Evolutionary conservation across 2,888 invertebrate species (phyloP).

Genomic region (Xanthia icteritia): DNA sequence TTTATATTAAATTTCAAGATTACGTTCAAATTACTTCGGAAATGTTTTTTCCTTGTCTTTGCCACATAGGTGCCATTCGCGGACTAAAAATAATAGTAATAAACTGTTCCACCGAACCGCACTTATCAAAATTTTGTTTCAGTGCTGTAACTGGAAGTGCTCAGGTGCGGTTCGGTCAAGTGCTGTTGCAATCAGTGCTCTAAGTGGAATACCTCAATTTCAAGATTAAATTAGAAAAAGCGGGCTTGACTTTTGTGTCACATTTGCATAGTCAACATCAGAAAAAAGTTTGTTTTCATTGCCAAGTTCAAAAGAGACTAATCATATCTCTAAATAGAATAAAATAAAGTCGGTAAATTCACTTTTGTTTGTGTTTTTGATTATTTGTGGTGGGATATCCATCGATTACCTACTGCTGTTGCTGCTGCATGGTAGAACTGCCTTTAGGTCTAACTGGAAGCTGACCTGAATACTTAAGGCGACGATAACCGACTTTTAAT

Average conservation of each 20-base stretch:
- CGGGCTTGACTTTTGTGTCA: not conserved
- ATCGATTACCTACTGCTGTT: no score
- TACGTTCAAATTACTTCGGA: not conserved
- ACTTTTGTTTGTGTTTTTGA: no score
- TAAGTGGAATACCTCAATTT: not conserved
- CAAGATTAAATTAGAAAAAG: not conserved
- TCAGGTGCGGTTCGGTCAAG: no score
- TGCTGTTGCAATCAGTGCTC: no score
- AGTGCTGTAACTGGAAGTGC: not conserved
- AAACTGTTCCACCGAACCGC: not conserved
- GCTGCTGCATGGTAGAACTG: no score
- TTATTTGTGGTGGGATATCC: no score
- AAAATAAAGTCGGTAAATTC: no score
- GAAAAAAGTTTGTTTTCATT: not conserved
- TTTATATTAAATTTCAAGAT: conserved; percentile 10
- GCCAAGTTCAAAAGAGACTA: not conserved
- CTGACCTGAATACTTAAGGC: no score
- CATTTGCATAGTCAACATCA: not conserved
- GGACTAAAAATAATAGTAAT: not conserved
- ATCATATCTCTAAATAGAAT: not conserved
- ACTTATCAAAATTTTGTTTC: not conserved
- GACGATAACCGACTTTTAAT: no score
- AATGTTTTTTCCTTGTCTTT: not conserved
- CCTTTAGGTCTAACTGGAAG: no score
- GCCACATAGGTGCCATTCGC: no score